Base-by-base conservation (phyloP, 1,140 invertebrate species). In the Rhopalosiphum maidis region DNA sequence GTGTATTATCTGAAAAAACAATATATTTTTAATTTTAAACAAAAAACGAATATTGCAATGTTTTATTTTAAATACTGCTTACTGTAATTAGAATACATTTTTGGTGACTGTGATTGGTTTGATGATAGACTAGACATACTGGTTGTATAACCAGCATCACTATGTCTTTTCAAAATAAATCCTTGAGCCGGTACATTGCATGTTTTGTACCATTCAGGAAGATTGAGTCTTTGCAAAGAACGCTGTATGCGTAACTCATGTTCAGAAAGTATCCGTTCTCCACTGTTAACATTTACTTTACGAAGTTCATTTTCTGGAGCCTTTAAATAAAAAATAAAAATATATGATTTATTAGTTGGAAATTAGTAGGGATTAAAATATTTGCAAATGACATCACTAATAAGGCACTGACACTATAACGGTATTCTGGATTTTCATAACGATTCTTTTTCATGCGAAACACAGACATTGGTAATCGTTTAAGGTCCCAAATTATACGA, bases 131-230 rank as follows among this genome's bases (percentile, higher is more conserved):
- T 96, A 55, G 97, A 97, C 82, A 97, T 93, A 55, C 91, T 93
- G 11, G 91, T 93, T 2, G 95, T 88, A 95, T 96, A 41, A 22
- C 95, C 95, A 37, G 96, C 97, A 94, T 97, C 97, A 94, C 97
- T 97, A 94, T 97, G 96, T 94, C 97, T 96, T 95, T 97, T 95
- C n/a, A 95, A 94, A 41, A 95, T 90, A 94, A 95, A 95, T 41
- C 95, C 95, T 93, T 95, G 95, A 55, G 96, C 96, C n/a, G 97
- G 96, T 35, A 96, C 96, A 93, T 97, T 96, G 37, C 97, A 97
- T 95, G 98, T 98, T 95, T 98, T 98, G 96, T 98, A 98, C 98
- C 98, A 99, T 95, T 99, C 98, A 83, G 98, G 98, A 68, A 99
- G 97, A 95, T 98, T 98, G 93, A 99, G 96, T 94, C 98, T 98